These are phyloP conservation scores for Mnemiopsis leidyi DNA, from an alignment of 37 sponge, comb jelly and placozoan species.

Conservation along the genomic window DNA sequence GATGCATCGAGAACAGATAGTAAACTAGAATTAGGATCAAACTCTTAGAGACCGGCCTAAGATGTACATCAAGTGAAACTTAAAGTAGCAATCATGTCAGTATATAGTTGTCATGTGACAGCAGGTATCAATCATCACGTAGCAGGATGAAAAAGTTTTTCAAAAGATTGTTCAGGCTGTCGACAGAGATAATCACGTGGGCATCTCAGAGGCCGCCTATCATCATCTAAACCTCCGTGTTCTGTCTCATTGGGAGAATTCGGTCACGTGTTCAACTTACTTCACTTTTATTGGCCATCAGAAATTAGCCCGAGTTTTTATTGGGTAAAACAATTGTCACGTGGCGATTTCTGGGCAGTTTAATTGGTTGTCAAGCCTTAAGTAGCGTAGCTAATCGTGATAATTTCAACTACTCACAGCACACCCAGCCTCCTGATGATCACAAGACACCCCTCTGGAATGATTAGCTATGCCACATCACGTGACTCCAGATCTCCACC, in stretches of 20 bases:
- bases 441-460: background rate
- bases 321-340: background rate
- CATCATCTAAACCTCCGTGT: constrained; percentile 31
- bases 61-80: background rate
- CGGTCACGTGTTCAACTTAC: background rate
- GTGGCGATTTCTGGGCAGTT: background rate
- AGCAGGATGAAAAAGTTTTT: constrained; percentile 26
- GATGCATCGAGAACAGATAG: background rate
- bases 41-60: background rate
- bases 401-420: background rate
- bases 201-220: constrained; percentile 26
- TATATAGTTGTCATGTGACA: background rate
- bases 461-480: background rate
- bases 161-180: constrained; percentile 42
- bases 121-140: constrained; percentile 39
- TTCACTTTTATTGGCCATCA: background rate
- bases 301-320: background rate
- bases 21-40: background rate
- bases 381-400: background rate
- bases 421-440: background rate
- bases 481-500: background rate
- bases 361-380: background rate
- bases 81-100: background rate
- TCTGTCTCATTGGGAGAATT: background rate
- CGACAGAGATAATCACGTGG: constrained; percentile 21